phyloP scores from a whole-genome alignment of 2,888 invertebrate genomes.

The Rugalucina vietnamica region DNA sequence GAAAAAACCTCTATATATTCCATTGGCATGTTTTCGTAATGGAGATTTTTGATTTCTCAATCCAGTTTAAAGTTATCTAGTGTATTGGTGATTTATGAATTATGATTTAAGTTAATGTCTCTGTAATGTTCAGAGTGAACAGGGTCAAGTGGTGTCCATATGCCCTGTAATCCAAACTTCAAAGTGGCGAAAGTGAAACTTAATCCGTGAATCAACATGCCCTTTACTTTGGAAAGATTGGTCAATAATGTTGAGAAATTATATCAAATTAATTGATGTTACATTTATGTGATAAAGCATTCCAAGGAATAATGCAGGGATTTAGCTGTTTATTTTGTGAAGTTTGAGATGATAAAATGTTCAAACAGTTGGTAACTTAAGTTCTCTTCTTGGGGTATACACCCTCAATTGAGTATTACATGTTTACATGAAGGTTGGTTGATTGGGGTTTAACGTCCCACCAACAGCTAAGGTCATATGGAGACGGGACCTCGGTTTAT shows the following conservation, averaged over 20 bases:
- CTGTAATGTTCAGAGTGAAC: background rate
- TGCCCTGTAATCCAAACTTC: background rate
- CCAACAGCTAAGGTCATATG: too few relatives aligned
- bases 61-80: too few relatives aligned
- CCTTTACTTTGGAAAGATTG: background rate
- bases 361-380: too few relatives aligned
- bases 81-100: background rate
- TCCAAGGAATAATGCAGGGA: background rate
- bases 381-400: too few relatives aligned
- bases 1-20: too few relatives aligned
- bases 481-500: too few relatives aligned
- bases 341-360: too few relatives aligned
- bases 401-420: too few relatives aligned
- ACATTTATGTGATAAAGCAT: background rate
- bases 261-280: background rate
- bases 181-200: background rate
- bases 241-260: background rate
- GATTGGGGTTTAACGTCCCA: too few relatives aligned
- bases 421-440: too few relatives aligned
- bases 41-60: too few relatives aligned
- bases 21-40: too few relatives aligned
- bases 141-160: background rate
- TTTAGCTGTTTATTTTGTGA: background rate
- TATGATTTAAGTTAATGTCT: background rate
- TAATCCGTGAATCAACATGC: conserved; percentile 2